A percentile compares a stretch with the other conserved stretches of the same genome.
These are phyloP conservation scores for Bergia sp. DNA, from an alignment of 92 coral and sea anemone species.

Conservation along the genomic window DNA sequence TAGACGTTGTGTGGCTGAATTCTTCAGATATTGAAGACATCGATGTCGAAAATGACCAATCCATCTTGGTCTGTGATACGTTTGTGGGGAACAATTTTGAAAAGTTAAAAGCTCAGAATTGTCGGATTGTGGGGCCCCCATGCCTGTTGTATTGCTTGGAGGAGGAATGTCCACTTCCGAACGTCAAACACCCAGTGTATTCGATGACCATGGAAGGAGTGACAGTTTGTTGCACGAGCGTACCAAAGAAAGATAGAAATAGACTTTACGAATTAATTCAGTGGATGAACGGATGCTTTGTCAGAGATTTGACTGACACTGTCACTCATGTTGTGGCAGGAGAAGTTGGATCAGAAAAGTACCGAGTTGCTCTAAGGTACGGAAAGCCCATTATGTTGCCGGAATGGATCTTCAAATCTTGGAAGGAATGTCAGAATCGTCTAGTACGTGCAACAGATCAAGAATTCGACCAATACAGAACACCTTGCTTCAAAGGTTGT, in stretches of 20 bases:
- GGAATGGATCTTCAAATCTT: slow-evolving; percentile 80
- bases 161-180: slow-evolving; percentile 73
- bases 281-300: slow-evolving; percentile 84
- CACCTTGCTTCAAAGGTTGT: slow-evolving; percentile 90
- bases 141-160: slow-evolving; percentile 84
- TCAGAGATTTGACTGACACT: slow-evolving; percentile 75
- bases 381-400: slow-evolving; percentile 79
- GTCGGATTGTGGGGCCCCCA: slow-evolving; percentile 86
- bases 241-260: slow-evolving; percentile 74
- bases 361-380: slow-evolving; percentile 79
- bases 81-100: slow-evolving; percentile 87
- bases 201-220: slow-evolving; percentile 75
- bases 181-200: slow-evolving; percentile 64
- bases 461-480: slow-evolving; percentile 66
- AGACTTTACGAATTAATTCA: slow-evolving; percentile 68
- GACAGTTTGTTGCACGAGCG: slow-evolving; percentile 75
- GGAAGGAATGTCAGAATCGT: slow-evolving; percentile 67
- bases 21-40: slow-evolving; percentile 52
- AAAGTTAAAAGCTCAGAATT: slow-evolving; percentile 63
- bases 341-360: slow-evolving; percentile 93
- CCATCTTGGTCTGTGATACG: slow-evolving; percentile 76
- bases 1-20: slow-evolving; percentile 70
- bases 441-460: slow-evolving; percentile 74
- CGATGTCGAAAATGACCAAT: slow-evolving; percentile 58
- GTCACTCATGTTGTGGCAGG: slow-evolving; percentile 98